Percentiles rank a stretch among this genome's conserved stretches.
These are phyloP conservation scores for Caenorhabditis latens DNA, from an alignment of 1,140 invertebrate species.

Conservation along the genomic window DNA sequence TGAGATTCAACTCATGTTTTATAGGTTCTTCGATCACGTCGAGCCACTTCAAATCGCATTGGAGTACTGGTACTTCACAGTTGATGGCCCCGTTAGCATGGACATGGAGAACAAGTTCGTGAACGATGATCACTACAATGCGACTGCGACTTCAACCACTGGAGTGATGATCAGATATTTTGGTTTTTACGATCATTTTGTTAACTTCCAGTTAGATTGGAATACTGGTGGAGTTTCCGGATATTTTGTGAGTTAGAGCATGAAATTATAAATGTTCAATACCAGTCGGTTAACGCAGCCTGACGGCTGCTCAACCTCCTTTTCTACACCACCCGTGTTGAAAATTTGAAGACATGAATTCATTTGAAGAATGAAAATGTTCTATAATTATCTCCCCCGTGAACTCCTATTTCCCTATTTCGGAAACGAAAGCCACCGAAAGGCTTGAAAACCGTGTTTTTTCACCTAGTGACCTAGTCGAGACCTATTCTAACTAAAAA, in stretches of 20 bases:
- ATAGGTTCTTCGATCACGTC: not conserved
- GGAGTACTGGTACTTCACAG: conserved; percentile 16
- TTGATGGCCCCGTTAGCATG: not conserved
- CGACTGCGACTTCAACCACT: not conserved
- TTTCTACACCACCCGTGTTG: too few relatives aligned
- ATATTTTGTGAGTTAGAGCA: not conserved
- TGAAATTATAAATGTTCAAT: not conserved
- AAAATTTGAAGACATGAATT: too few relatives aligned
- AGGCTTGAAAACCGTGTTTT: too few relatives aligned
- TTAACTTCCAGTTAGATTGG: not conserved
- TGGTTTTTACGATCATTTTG: not conserved
- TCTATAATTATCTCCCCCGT: too few relatives aligned
- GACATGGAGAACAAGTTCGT: not conserved
- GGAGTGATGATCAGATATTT: not conserved
- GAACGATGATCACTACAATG: not conserved
- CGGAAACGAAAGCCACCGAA: too few relatives aligned
- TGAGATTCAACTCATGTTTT: not conserved
- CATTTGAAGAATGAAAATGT: too few relatives aligned
- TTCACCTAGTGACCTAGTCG: too few relatives aligned
- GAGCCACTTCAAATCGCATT: not conserved
- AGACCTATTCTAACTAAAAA: too few relatives aligned
- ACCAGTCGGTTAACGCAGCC: too few relatives aligned
- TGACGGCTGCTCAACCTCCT: too few relatives aligned
- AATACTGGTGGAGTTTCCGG: not conserved
- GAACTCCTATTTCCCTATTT: too few relatives aligned